A percentile compares a stretch with the other conserved stretches of the same genome.
Conservation (phyloP, 2,888 invertebrate genomes). For the Drosophila limbata region DNA sequence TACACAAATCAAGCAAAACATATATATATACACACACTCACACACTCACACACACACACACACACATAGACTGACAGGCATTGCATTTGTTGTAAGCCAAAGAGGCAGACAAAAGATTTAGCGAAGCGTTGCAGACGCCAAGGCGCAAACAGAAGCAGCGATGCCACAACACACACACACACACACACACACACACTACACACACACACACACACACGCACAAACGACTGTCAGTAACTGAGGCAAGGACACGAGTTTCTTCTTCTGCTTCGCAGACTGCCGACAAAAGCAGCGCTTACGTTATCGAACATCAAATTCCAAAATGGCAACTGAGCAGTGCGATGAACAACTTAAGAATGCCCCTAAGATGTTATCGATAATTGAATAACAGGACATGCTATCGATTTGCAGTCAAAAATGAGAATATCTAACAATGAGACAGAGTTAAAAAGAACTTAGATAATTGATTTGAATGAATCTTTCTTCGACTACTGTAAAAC, state of each 20-base stretch:
- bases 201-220: conserved; percentile 11
- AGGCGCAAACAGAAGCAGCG: conserved; percentile 26
- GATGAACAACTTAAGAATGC: background rate
- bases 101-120: conserved; percentile 62
- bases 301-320: conserved; percentile 27
- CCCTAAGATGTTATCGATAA: conserved; percentile 24
- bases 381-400: background rate
- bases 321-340: background rate
- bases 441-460: too few species aligned
- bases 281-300: conserved; percentile 27
- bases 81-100: conserved; percentile 56
- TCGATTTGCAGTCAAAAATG: background rate
- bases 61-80: conserved; percentile 9
- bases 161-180: conserved; percentile 30
- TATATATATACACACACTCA: conserved; percentile 10
- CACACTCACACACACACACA: conserved; percentile 5
- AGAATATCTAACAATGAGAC: too few species aligned
- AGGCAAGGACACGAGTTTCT: conserved; percentile 19
- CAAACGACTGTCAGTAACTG: conserved; percentile 6
- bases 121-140: conserved; percentile 50
- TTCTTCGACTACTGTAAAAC: too few species aligned
- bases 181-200: conserved; percentile 10
- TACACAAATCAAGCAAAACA: conserved; percentile 46
- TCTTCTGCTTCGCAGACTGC: background rate
- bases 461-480: too few species aligned